Evolutionary conservation across 2,113 vertebrate genomes (phyloP).

Genomic region (Noctilio leporinus): DNA sequence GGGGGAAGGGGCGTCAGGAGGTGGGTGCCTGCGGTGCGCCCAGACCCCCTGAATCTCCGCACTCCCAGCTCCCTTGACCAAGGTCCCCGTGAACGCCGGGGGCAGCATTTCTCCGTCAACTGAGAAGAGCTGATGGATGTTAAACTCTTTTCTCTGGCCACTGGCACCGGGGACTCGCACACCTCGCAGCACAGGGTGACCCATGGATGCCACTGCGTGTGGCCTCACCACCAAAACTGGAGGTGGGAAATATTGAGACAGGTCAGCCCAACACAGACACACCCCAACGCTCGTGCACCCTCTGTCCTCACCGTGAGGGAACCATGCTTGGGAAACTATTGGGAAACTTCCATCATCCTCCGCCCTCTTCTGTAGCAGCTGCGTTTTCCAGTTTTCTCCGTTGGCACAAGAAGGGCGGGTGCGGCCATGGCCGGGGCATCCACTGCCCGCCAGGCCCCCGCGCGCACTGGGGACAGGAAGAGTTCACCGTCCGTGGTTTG

Average conservation of each 20-base stretch:
- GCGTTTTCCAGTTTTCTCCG: not conserved
- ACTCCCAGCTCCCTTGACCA: rapidly evolving
- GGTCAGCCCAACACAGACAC: not conserved
- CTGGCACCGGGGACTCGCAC: rapidly evolving
- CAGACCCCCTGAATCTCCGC: rapidly evolving
- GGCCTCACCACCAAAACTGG: not conserved
- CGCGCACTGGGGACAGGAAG: rapidly evolving
- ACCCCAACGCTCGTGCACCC: too few species aligned
- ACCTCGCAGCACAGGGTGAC: rapidly evolving
- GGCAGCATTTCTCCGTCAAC: not conserved
- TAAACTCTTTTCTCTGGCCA: not conserved
- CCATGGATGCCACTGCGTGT: not conserved
- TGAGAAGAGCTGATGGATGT: not conserved
- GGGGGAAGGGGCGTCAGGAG: too few species aligned
- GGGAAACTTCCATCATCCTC: not conserved
- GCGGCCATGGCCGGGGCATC: too few species aligned
- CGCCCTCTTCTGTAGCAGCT: not conserved
- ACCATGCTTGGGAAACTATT: not conserved
- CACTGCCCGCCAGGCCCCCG: rapidly evolving
- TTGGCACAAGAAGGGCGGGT: too few species aligned
- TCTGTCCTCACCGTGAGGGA: not conserved
- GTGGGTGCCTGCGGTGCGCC: rapidly evolving
- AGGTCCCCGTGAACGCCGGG: not conserved
- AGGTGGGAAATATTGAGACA: not conserved
- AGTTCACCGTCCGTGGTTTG: rapidly evolving